phyloP scores from a whole-genome alignment of 2,113 vertebrate species.

The Mesembrinibis cayennensis region DNA sequence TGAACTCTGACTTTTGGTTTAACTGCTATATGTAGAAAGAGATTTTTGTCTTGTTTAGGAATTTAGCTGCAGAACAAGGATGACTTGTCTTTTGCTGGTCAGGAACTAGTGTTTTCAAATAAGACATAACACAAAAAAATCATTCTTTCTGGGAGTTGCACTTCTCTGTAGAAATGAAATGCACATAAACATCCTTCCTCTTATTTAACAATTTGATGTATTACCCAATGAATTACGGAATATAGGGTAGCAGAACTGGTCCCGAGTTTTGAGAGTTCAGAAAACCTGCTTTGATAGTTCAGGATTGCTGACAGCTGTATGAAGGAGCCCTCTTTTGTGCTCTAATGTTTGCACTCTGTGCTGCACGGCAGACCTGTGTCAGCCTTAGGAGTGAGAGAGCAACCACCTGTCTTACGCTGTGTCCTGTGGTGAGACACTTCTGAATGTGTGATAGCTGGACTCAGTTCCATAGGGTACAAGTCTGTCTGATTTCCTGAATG shows the following conservation, averaged over 20 bases:
- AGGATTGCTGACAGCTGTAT: fast-evolving
- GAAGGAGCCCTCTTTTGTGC: neutral
- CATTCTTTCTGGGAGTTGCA: neutral
- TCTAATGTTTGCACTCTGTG: neutral
- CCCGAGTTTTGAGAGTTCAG: neutral
- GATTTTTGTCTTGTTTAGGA: neutral
- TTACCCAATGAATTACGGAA: neutral
- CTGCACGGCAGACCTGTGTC: fast-evolving
- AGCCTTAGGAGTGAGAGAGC: neutral
- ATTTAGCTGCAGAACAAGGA: neutral
- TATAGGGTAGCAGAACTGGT: neutral
- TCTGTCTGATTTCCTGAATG: neutral
- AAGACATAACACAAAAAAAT: neutral
- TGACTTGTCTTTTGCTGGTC: neutral
- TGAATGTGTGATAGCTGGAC: neutral
- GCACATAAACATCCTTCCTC: neutral
- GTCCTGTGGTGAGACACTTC: neutral
- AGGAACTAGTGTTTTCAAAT: neutral
- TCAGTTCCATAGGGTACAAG: neutral
- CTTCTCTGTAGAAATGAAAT: neutral
- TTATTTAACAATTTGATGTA: neutral
- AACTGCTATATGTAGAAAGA: neutral
- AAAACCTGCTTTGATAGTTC: neutral
- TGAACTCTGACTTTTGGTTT: neutral
- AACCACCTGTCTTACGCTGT: neutral